Evolutionary conservation across 2,113 vertebrate species (phyloP).

Genomic region (Neomonachus schauinslandi): DNA sequence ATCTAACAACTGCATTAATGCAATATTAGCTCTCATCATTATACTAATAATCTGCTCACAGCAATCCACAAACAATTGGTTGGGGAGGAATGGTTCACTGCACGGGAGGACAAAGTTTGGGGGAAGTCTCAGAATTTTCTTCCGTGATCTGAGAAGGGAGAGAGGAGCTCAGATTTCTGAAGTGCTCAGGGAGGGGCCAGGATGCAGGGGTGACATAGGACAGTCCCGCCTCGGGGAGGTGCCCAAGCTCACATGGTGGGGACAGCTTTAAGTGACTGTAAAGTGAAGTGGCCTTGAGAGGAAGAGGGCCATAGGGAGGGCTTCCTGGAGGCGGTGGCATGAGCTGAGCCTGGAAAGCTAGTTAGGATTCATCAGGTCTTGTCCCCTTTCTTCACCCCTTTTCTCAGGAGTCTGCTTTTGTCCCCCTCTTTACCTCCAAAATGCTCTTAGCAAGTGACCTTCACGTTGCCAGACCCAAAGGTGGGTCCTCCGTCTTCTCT

Average conservation of each 20-base stretch:
- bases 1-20: constrained; percentile 12
- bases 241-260: fast-evolving
- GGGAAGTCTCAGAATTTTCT: not conserved
- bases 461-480: not conserved
- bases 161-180: not conserved
- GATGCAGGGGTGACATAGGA: not conserved
- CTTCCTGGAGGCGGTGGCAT: not conserved
- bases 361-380: not conserved
- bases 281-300: not conserved
- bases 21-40: not conserved
- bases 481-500: not conserved
- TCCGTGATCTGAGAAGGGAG: not conserved
- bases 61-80: not conserved
- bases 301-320: not conserved
- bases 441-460: not conserved
- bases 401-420: not conserved
- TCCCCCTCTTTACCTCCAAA: not conserved
- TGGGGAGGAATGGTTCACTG: not conserved
- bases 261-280: not conserved
- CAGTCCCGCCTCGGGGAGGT: not conserved
- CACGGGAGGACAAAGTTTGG: not conserved
- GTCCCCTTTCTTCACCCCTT: too few species aligned
- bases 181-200: not conserved
- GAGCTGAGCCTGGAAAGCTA: not conserved
- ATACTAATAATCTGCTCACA: not conserved